Evolutionary conservation across 2,113 vertebrate genomes (phyloP), one percentile per base, ranked within the genome.

Genomic region (Nesoenas mayeri): DNA sequence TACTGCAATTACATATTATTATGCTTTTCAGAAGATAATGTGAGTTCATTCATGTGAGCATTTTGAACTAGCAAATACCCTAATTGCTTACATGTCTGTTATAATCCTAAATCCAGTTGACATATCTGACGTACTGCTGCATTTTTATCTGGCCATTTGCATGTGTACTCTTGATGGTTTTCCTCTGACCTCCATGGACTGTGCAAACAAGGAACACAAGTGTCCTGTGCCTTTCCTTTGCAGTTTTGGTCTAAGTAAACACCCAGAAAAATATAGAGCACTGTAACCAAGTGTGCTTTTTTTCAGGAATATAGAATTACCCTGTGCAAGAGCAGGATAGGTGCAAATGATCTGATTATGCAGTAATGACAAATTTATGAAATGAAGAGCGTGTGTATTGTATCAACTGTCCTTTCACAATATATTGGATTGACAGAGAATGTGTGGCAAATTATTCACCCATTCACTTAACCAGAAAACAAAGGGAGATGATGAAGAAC

Each of bases 1-100:
- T 97, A 95, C 96, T 92, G 96, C 95, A 96, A 96, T 97, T 97
- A 96, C 70, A 65, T 82, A 95, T 95, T 95, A 96, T 97, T 97
- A 95, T 77, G 87, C 95, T 95, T 95, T 97, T 96, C 94, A 97
- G 91, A 92, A 96, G 91, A 96, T 92, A 96, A 96, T 95, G 87
- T 20, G 86, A 48, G 93, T 95, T 96, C 96, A 97, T 96, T 96
- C 89, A 94, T 95, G 89, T 85, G 89, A 95, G 80, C 72, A 91
- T 97, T 96, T 93, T 96, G 94, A 92, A 96, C 87, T 44, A 94
- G 93, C 78, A 95, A 95, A 95, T 97, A 94, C 87, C 87, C 84
- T 94, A 95, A 97, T 92, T 95, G 89, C 91, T 86, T 87, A 92
- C 87, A 89, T 34, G 84, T 44, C 94, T 92, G 78, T 91, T 92